Percentiles rank a stretch among this genome's conserved stretches.
phyloP scores from a whole-genome alignment of 2,888 invertebrate genomes.

The Folsomia candida region DNA sequence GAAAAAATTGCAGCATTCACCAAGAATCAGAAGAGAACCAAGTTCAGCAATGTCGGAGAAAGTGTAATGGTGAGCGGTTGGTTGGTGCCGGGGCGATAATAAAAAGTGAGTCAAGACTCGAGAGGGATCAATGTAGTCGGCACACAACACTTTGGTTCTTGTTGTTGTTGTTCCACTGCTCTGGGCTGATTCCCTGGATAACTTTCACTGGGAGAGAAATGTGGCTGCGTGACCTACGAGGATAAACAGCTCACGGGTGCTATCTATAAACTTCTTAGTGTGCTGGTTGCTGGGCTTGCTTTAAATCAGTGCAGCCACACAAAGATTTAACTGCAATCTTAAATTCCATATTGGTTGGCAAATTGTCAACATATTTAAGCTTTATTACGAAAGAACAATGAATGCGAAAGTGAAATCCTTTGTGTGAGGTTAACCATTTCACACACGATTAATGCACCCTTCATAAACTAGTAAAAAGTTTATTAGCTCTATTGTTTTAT shows the following conservation, averaged over 20 bases:
- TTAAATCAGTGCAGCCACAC: background rate
- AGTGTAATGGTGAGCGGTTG: background rate
- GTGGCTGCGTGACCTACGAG: background rate
- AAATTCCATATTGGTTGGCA: background rate
- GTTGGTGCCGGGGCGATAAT: background rate
- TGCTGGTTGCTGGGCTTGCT: background rate
- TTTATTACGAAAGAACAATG: too few relatives aligned
- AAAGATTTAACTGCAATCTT: background rate
- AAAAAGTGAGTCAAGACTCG: background rate
- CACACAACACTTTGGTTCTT: background rate
- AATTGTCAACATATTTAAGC: background rate
- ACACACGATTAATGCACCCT: background rate
- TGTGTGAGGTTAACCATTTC: background rate
- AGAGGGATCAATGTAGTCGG: background rate
- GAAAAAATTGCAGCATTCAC: background rate
- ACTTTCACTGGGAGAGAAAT: background rate
- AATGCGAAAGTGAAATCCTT: background rate
- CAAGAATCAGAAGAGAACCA: background rate
- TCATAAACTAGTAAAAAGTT: background rate
- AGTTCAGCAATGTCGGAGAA: background rate
- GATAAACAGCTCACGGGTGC: background rate
- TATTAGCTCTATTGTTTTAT: background rate
- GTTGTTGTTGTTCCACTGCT: background rate
- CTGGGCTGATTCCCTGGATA: background rate
- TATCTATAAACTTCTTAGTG: background rate